Evolutionary conservation across 23 tunicate genomes (phyloP), one percentile per base, ranked within the genome.

Genomic region (Phallusia fumigata): DNA sequence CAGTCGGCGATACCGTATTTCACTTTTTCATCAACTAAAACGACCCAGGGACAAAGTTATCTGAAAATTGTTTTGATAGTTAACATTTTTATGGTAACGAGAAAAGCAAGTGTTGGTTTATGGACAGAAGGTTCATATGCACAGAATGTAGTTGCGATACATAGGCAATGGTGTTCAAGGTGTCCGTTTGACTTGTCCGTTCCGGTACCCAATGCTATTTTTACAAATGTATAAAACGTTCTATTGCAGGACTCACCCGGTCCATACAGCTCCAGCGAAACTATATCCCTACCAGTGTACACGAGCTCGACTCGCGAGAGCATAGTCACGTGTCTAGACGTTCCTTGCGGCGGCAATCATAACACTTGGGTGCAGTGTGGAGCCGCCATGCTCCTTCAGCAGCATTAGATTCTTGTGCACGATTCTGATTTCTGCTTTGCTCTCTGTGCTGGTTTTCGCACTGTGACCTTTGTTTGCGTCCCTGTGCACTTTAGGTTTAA

Each of bases 221-320:
- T 13, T 51, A 51, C 58, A 13, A 51, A 51, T 51, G 58, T 51
- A 51, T 51, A 51, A 18, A 10, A 40, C 47, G 10, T 40, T 40
- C 5, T 40, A 40, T 36, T 82, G 65, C 81, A 87, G 89, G 65
- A 86, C 52, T 32, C 91, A 10, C 79, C 89, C 33, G 90, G 84
- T 15, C 90, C 98, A 16, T 88, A 85, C 81, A 74, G 84, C 22
- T 45, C 81, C 12, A 81, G 75, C 19, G 98, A 93, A 34, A 84
- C 87, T 19, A 93, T 93, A 32, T 93, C 98, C 3, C 72, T 93
- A 15, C 98, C 98, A 19, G 86, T 93, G 15, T 93, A 93, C 87
- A 93, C 92, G 10, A 84, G 89, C 53, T 44, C 92, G 0, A 93
- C 88, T 33, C 82, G 98, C 22, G 98, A 93, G 53, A 93, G 90